Base-by-base conservation (phyloP, 2,113 vertebrate genomes). In the Sarotherodon lohbergeri region DNA sequence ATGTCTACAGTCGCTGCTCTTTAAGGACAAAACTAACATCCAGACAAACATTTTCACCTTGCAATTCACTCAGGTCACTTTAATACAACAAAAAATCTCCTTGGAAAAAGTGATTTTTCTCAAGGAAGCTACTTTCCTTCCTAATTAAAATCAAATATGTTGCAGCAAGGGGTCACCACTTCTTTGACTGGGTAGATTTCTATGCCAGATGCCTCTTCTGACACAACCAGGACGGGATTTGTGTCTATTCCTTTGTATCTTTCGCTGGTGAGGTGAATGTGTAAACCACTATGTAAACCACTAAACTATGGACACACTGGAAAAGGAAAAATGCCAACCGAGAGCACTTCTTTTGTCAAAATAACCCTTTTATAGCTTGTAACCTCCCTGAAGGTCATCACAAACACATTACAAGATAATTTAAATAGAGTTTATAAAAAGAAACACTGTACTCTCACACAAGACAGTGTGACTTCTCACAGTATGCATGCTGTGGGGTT, bases 401-500 rank as follows among this genome's bases (percentile, higher is more conserved):
- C 10, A 50, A 80, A 80, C 55, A 19, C 50, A 55, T 43, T 50
- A 7, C 43, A 55, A 41, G 16, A 29, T 9, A 0, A 54, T 63
- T 61, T 7, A 55, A 80, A 32, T n/a, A 32, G 1, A 7, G 61
- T 19, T 22, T 43, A 63, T 63, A 63, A 16, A 48, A 80, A 79
- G 19, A 76, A 50, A 19, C 71, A n/a, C 17, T n/a, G 27, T 52
- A 78, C 3, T n/a, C 27, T 78, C 27, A 52, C 73, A 78, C 46
- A 52, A 78, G 46, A n/a, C 46, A 52, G 46, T 13, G 10, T 22
- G 56, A 66, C 27, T 29, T 50, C 55, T 39, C 27, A 43, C 68
- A 78, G 6, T 56, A 68, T 22, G 39, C 43, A 0, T 11, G 6
- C 46, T 34, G 46, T 78, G 10, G 16, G 0, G 0, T 1, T 14